Percentiles rank a stretch among this genome's conserved stretches.
These are phyloP conservation scores for Hirudinaria manillensis DNA, from an alignment of 2,888 invertebrate genomes.

Conservation along the genomic window DNA sequence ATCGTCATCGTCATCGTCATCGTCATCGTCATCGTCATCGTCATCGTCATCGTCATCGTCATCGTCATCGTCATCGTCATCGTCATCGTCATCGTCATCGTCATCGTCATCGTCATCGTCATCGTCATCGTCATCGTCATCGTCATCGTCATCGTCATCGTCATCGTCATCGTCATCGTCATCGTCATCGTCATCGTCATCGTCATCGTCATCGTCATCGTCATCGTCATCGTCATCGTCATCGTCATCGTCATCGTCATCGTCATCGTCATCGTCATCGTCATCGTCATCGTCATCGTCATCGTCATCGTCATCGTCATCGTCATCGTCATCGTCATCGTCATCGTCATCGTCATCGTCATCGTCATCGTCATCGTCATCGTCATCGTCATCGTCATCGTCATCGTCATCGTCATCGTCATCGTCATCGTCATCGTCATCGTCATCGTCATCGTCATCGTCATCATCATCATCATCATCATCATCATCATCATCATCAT, in stretches of 20 bases:
- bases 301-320: not conserved
- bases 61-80: conserved; percentile 30
- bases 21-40: conserved; percentile 25
- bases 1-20: not conserved
- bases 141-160: not conserved
- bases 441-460: conserved; percentile 25
- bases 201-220: conserved; percentile 22
- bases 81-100: conserved; percentile 27
- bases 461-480: conserved; percentile 31
- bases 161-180: conserved; percentile 30
- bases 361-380: not conserved
- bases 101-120: conserved; percentile 17
- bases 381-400: not conserved
- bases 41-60: conserved; percentile 31
- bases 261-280: not conserved
- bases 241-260: too few relatives aligned
- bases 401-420: not conserved
- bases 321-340: not conserved
- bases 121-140: conserved; percentile 13
- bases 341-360: not conserved
- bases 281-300: not conserved
- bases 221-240: conserved; percentile 17
- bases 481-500: conserved; percentile 30
- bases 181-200: conserved; percentile 28
- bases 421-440: not conserved